A percentile compares a stretch with the other conserved stretches of the same genome.
phyloP scores from a whole-genome alignment of 2,113 vertebrate species.

The Tonatia bakeri region DNA sequence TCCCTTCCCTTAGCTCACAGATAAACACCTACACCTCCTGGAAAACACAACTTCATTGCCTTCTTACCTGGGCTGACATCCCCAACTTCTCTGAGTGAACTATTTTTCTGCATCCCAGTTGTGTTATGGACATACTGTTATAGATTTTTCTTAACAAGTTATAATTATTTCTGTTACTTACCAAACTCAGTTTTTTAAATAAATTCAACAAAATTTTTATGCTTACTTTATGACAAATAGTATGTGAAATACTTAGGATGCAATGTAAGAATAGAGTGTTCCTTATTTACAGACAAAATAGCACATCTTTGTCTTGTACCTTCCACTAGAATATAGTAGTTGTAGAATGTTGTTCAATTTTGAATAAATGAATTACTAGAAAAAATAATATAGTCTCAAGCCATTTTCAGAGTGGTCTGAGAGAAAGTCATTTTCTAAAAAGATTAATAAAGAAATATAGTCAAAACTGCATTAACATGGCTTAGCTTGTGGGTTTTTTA shows the following conservation, averaged over 20 bases:
- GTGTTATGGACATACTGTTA: background rate
- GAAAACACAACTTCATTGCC: background rate
- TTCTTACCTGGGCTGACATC: background rate
- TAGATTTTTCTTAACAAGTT: background rate
- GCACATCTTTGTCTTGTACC: slow-evolving; percentile 14
- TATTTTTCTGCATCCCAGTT: background rate
- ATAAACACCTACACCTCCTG: background rate
- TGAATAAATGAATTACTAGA: background rate
- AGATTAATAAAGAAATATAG: slow-evolving; percentile 28
- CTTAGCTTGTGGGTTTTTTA: background rate
- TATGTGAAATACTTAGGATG: background rate
- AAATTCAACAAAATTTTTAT: slow-evolving; percentile 22
- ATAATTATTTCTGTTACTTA: background rate
- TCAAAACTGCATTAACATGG: background rate
- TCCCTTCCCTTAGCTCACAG: background rate
- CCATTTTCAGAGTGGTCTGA: slow-evolving; percentile 30
- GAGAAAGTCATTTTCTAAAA: background rate
- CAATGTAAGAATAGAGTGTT: background rate
- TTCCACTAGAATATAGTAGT: slow-evolving; percentile 28
- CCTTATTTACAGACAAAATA: background rate
- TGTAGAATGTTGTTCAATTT: background rate
- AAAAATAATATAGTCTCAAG: background rate
- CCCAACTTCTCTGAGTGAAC: background rate
- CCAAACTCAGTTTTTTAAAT: background rate
- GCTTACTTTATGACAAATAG: background rate